Base-by-base conservation (phyloP, 2,888 invertebrate species). In the Athalia cordata region DNA sequence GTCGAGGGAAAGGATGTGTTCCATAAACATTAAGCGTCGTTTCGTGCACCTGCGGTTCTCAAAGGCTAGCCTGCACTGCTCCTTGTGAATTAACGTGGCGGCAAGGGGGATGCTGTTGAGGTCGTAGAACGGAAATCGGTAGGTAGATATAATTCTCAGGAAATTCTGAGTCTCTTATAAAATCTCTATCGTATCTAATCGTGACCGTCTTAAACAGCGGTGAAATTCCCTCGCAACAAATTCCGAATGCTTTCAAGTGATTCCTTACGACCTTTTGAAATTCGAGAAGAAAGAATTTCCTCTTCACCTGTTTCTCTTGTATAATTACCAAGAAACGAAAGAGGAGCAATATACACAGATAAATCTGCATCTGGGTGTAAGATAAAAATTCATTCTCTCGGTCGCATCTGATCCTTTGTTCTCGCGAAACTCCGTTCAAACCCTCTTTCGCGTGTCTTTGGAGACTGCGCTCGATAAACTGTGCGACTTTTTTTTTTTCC, bases 21-120 rank as follows among this genome's bases (percentile, higher is more conserved):
- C 59, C 57, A 59, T 72, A 59, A 72, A 59, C 72, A 72, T 72
- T 72, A 59, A 72, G 59, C 72, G 72, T 72, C 72, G 72, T 72
- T 72, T 47, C 72, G 11, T 72, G 57, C 72, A 72, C 72, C 72
- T 72, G 72, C 72, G 72, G 72, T 72, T 72, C 72, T 29, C 29
- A 29, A 29, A 29, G 29, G 29, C 29, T 29, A 2, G 47, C 59
- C 29, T 29, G 72, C 59, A 47, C 57, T 59, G 59, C 57, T 57
- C 59, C 72, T 59, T 59, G 59, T 72, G 72, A 72, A 72, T 72
- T 72, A 72, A 72, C 72, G 72, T 29, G 29, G 29, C 29, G 72
- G 57, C 59, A 7, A 59, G 47, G 57, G 43, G 57, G 43, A 72
- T 72, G 47, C 72, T 72, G 72, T 59, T 59, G 72, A 72, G 72